Conservation (phyloP, 2,888 invertebrate species). For the Zygothrica quintamaculata region DNA sequence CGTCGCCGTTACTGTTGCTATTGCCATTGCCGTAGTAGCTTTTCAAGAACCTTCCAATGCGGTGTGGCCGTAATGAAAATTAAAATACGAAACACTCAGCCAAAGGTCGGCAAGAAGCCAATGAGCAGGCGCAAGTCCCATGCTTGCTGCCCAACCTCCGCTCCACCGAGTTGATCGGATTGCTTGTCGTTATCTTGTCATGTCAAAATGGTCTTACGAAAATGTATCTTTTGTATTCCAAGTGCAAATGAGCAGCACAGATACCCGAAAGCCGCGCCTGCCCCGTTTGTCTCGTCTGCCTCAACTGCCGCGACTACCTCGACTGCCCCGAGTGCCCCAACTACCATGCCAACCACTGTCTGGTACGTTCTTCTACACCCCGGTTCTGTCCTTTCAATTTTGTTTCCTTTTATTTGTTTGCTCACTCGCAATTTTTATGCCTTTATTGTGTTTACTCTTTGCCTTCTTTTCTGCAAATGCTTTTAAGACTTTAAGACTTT, state of each 20-base stretch:
- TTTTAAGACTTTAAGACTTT: constrained; percentile 80
- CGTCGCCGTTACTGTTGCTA: constrained; percentile 29
- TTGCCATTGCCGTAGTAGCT: too few relatives aligned
- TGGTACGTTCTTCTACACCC: not conserved
- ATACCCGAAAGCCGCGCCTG: constrained; percentile 38
- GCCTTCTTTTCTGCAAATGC: constrained; percentile 77
- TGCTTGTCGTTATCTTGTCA: constrained; percentile 83
- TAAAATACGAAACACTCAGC: constrained; percentile 73
- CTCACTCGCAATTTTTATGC: constrained; percentile 80
- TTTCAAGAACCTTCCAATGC: constrained; percentile 74
- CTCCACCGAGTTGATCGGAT: constrained; percentile 48
- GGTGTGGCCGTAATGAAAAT: constrained; percentile 78
- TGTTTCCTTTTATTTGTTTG: constrained; percentile 75
- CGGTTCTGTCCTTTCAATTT: constrained; percentile 36
- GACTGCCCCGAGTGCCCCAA: constrained; percentile 11
- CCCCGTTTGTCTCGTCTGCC: constrained; percentile 6
- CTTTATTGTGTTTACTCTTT: constrained; percentile 80
- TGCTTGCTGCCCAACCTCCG: constrained; percentile 6
- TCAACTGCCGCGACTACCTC: not conserved
- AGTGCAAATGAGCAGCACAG: constrained; percentile 81
- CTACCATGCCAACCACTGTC: not conserved
- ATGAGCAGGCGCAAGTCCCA: constrained; percentile 62
- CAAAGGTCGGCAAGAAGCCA: constrained; percentile 74
- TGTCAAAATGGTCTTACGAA: constrained; percentile 82
- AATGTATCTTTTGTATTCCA: constrained; percentile 82